These are phyloP conservation scores for Crotalus viridis DNA, from an alignment of 2,113 vertebrate genomes.

Conservation along the genomic window DNA sequence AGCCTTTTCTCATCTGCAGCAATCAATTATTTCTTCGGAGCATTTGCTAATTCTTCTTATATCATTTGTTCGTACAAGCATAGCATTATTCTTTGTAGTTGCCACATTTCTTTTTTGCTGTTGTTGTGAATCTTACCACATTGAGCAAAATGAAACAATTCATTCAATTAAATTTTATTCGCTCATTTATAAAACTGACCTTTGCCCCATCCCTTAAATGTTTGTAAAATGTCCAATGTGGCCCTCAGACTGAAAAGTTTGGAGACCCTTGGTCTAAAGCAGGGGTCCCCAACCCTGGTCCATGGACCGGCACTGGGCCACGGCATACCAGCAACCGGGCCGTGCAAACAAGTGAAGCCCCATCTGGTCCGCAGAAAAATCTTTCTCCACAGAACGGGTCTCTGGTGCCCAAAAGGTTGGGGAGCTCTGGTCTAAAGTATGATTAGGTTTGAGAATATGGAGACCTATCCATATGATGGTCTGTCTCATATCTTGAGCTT, in stretches of 20 bases:
- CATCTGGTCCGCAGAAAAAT: no score
- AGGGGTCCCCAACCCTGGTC: not conserved
- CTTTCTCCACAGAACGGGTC: no score
- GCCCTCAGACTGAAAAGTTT: not conserved
- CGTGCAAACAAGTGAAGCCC: no score
- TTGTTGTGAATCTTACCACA: not conserved
- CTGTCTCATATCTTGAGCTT: not conserved
- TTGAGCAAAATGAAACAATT: not conserved
- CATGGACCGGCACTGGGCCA: no score
- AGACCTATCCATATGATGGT: not conserved
- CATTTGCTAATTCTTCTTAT: not conserved
- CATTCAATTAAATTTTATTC: not conserved
- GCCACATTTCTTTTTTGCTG: not conserved
- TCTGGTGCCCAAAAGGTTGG: not conserved
- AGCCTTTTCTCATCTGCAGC: not conserved
- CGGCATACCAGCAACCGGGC: no score
- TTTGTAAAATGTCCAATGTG: not conserved
- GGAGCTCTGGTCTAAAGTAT: not conserved
- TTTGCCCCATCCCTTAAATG: not conserved
- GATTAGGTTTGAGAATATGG: not conserved
- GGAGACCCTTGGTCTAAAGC: not conserved
- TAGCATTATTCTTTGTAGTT: not conserved
- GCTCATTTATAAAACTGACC: not conserved
- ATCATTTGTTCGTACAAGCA: not conserved
- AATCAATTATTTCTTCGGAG: not conserved